A percentile compares a stretch with the other conserved stretches of the same genome.
phyloP scores from a whole-genome alignment of 2,113 vertebrate species.

The Vidua macroura region DNA sequence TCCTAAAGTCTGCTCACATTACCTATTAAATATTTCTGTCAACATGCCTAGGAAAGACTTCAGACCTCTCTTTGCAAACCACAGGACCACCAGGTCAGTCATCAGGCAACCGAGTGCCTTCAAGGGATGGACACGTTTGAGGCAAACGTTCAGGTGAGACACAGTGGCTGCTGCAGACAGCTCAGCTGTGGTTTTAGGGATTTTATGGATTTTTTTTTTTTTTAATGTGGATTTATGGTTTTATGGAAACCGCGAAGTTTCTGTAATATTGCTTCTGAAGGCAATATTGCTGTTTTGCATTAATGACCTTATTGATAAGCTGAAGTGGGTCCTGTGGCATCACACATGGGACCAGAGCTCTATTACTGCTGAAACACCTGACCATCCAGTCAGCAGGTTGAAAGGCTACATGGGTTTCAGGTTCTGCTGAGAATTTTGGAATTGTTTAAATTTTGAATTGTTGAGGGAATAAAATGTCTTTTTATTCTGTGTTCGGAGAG shows the following conservation, averaged over 20 bases:
- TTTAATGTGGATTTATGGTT: background rate
- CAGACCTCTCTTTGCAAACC: background rate
- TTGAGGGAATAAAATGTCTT: background rate
- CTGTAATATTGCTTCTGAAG: background rate
- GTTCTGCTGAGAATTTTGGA: background rate
- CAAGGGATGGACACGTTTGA: accelerated
- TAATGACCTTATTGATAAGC: background rate
- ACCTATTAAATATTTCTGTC: background rate
- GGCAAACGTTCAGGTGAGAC: background rate
- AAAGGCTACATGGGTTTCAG: background rate
- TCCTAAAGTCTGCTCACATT: background rate
- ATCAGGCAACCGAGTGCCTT: accelerated
- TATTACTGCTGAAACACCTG: background rate
- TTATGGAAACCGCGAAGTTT: background rate
- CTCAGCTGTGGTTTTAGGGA: background rate
- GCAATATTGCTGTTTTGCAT: background rate
- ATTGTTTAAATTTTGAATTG: background rate
- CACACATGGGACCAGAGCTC: background rate
- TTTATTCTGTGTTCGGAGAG: background rate
- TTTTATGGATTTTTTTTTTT: background rate
- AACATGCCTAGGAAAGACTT: background rate
- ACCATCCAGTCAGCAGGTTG: background rate
- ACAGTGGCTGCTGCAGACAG: accelerated
- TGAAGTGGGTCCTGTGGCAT: background rate
- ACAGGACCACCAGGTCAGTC: background rate